Conservation (phyloP, 2,113 vertebrate species). For the Spheniscus mendiculus region DNA sequence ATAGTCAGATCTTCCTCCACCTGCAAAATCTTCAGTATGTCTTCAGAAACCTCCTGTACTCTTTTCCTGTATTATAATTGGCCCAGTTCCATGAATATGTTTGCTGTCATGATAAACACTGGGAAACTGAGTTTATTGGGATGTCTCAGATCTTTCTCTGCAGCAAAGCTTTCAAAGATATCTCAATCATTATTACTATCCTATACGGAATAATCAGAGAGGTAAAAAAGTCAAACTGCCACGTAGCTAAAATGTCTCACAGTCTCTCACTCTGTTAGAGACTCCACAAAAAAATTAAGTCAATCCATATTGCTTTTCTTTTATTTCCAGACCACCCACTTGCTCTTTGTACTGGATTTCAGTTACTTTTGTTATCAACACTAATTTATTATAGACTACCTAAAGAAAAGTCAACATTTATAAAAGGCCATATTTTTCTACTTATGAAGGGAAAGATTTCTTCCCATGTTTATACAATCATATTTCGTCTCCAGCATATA, state of each 20-base stretch:
- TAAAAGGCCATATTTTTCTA: neutral
- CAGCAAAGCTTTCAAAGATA: neutral
- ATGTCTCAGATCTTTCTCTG: neutral
- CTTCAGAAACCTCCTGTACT: neutral
- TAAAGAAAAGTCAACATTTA: slow-evolving; percentile 42
- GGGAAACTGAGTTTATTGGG: neutral
- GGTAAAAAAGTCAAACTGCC: neutral
- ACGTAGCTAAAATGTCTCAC: neutral
- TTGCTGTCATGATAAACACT: neutral
- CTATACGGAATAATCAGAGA: neutral
- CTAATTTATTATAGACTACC: slow-evolving; percentile 27
- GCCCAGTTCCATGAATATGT: neutral
- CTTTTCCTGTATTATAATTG: neutral
- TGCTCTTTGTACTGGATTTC: slow-evolving; percentile 1
- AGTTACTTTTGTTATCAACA: slow-evolving; percentile 9
- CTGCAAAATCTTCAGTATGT: neutral
- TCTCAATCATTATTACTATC: neutral
- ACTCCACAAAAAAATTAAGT: neutral
- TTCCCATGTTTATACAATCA: neutral
- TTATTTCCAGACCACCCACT: slow-evolving; percentile 39
- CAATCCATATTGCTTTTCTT: neutral
- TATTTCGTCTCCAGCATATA: slow-evolving; percentile 18
- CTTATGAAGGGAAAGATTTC: neutral
- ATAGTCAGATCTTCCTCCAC: neutral
- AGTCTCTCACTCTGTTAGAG: neutral